Base-by-base conservation (phyloP, 2,888 invertebrate species). In the Theretra japonica region DNA sequence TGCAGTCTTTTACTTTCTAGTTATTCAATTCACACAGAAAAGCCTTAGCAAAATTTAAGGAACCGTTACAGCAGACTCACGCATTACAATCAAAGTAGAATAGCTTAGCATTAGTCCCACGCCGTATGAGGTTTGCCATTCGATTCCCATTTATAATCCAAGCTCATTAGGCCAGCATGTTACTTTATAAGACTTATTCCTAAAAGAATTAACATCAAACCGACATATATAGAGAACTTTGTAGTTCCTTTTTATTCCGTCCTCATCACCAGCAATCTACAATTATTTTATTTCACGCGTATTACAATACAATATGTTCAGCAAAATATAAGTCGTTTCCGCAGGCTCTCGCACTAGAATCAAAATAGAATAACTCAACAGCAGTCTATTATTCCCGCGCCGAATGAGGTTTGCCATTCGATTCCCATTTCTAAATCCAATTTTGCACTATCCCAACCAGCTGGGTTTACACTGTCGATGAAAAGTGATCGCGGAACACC, bases 401-500 rank as follows among this genome's bases (percentile, higher is more conserved):
- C 74, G 80, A 82, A 79, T 75, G 79, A 82, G 81, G 81, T 83
- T 81, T 80, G 82, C 81, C 77, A 81, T 88, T 87, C 85, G 84
- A 88, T 85, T 84, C 82, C 82, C 81, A 83, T 84, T 84, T 86
- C 83, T 82, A 80, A 83, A 87, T 85, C 80, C 84, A 87, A 87
- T 87, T 83, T 79, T 74, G 77, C 75, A 76, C 76, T 81, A 78
- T 76, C 76, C 77, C 77, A 76, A 79, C 75, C 79, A 78, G 74
- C 75, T 65, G 69, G 62, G 75, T 82, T 71, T 71, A 71, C 62
- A 71, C 65, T 71, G 56, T 71, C 48, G 48, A 56, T 56, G 70
- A 56, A 65, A 65, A 62, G 23, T 62, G 56, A 56, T 53, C 23
- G 56, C 33, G 53, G 33, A 56, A 71, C 65, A 23, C 62, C 56